Conservation (phyloP, 2,113 vertebrate species). For the Alethe castanea region DNA sequence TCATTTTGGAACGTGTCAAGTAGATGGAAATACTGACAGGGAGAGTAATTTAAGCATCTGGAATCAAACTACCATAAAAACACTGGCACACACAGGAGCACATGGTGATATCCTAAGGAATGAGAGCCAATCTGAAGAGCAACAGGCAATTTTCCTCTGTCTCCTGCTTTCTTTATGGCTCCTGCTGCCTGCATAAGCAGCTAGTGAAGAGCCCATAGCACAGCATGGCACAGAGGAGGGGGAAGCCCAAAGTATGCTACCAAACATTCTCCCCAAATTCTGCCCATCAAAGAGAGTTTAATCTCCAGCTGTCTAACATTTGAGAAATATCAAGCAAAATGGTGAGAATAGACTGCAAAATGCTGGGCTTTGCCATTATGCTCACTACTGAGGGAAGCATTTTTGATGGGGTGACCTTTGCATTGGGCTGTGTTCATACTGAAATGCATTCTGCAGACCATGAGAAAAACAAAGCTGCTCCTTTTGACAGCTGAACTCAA, state of each 20-base stretch:
- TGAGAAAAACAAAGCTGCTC: slow-evolving; percentile 25
- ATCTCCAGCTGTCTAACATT: slow-evolving; percentile 57
- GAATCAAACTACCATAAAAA: not conserved
- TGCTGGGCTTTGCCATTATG: slow-evolving; percentile 5
- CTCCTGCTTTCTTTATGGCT: not conserved
- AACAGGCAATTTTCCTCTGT: slow-evolving; percentile 10
- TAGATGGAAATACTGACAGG: not conserved
- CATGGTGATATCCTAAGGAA: not conserved
- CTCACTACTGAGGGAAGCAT: slow-evolving; percentile 40
- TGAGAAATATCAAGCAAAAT: slow-evolving; percentile 49
- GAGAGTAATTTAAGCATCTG: not conserved
- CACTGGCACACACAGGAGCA: not conserved
- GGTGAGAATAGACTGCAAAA: slow-evolving; percentile 16
- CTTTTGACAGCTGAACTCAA: slow-evolving; percentile 38
- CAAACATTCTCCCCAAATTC: not conserved
- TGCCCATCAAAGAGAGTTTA: slow-evolving; percentile 52
- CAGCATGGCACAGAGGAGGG: not conserved
- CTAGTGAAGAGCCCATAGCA: not conserved
- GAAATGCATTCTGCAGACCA: slow-evolving; percentile 49
- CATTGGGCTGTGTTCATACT: not conserved
- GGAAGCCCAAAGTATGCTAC: not conserved
- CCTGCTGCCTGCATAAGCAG: not conserved
- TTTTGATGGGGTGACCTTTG: slow-evolving; percentile 69
- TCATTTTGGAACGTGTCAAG: not conserved
- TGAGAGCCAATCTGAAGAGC: not conserved